Evolutionary conservation across 2,797 vertebrate genomes (phyloP).

Genomic region (Lepidocolaptes lacrymiger): DNA sequence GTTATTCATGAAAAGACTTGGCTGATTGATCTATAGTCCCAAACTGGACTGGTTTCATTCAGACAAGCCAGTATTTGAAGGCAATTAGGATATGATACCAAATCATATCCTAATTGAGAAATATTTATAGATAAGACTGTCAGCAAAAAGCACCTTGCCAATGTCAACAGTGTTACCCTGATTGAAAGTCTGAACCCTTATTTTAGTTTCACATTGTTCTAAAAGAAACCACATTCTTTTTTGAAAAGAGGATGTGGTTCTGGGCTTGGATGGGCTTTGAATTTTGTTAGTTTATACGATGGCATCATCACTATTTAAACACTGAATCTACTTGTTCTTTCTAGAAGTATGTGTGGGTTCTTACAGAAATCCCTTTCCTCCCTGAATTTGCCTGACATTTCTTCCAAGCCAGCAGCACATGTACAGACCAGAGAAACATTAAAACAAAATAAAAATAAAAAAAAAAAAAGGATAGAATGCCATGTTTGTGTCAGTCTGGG

Average conservation of each 20-base stretch:
- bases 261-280: neutral
- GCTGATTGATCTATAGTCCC: neutral
- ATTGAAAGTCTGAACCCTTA: neutral
- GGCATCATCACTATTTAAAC: neutral
- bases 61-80: neutral
- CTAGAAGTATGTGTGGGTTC: neutral
- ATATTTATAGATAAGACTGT: slow-evolving; percentile 1
- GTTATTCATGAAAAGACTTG: neutral
- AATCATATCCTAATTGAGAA: neutral
- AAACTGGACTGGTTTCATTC: neutral
- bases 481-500: neutral
- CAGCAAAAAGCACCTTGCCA: slow-evolving; percentile 19
- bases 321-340: neutral
- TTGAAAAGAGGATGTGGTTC: slow-evolving; percentile 51
- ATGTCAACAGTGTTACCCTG: neutral
- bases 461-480: neutral
- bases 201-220: slow-evolving; percentile 24
- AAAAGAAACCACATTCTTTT: slow-evolving; percentile 10
- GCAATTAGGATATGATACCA: neutral
- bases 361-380: neutral
- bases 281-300: neutral
- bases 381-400: neutral
- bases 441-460: neutral
- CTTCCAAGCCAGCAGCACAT: neutral
- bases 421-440: neutral